These are phyloP conservation scores for Phyllostomus hastatus DNA, from an alignment of 2,113 vertebrate genomes.

Conservation along the genomic window DNA sequence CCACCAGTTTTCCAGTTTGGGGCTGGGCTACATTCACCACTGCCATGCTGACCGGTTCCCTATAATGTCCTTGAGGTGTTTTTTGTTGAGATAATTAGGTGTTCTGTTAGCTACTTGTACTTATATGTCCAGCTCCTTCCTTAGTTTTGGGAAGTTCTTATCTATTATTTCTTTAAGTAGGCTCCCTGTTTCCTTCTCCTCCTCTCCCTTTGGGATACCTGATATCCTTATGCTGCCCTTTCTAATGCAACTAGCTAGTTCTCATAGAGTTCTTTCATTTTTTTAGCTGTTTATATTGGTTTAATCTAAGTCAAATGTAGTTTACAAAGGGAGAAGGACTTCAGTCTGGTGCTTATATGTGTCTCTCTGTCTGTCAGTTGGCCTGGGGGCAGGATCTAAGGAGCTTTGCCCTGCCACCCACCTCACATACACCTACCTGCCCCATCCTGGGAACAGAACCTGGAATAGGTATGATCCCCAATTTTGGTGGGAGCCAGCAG, in stretches of 20 bases:
- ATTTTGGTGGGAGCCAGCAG: conserved; percentile 20
- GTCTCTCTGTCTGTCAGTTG: conserved; percentile 24
- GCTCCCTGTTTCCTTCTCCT: background rate
- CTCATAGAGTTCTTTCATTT: background rate
- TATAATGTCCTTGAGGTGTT: background rate
- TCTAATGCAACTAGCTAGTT: background rate
- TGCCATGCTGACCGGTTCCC: no score
- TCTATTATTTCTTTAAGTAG: background rate
- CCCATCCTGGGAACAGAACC: conserved; percentile 36
- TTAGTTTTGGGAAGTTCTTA: background rate
- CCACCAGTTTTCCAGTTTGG: no score
- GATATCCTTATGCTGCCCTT: background rate
- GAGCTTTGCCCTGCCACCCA: background rate
- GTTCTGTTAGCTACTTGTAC: background rate
- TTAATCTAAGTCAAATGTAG: conserved; percentile 97
- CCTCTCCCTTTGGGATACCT: background rate
- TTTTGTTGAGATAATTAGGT: background rate
- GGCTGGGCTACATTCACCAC: no score
- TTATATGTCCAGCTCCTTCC: background rate
- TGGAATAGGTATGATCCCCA: conserved; percentile 60
- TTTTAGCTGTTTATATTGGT: conserved; percentile 83
- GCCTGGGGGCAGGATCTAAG: conserved; percentile 46
- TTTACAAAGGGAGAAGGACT: conserved; percentile 96
- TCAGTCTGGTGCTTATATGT: conserved; percentile 85
- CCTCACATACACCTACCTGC: background rate